These are phyloP conservation scores for Euwallacea fornicatus DNA, from an alignment of 1,140 invertebrate genomes.

Conservation along the genomic window DNA sequence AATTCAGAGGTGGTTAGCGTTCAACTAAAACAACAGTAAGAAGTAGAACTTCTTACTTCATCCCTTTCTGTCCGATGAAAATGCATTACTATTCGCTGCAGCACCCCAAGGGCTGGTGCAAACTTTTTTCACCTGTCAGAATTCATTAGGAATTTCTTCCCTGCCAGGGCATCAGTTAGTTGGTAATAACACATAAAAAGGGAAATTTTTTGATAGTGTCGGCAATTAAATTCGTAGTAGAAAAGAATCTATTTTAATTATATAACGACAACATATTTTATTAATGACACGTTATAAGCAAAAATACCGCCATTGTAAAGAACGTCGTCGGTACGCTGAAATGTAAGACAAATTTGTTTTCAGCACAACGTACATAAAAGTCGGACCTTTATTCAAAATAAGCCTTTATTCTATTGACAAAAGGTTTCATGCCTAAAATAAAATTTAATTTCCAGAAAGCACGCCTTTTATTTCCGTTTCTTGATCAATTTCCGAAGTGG, in stretches of 20 bases:
- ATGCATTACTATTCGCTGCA: conserved; percentile 52
- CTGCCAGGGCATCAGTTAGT: conserved; percentile 34
- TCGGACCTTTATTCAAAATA: conserved; percentile 15
- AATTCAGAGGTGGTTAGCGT: too few relatives aligned
- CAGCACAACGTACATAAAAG: conserved; percentile 12
- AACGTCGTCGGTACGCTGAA: conserved; percentile 4
- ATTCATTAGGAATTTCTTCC: conserved; percentile 54
- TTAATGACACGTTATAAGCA: conserved; percentile 11
- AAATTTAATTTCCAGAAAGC: conserved; percentile 32
- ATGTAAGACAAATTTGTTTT: conserved; percentile 27
- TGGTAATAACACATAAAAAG: too few relatives aligned
- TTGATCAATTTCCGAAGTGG: conserved; percentile 31
- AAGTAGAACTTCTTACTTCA: too few relatives aligned
- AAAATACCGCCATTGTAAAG: conserved; percentile 9
- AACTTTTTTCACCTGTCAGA: conserved; percentile 54
- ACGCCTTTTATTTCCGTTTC: conserved; percentile 20
- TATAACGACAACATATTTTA: neutral
- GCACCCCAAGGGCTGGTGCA: conserved; percentile 49
- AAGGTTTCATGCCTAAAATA: conserved; percentile 24
- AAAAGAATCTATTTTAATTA: too few relatives aligned
- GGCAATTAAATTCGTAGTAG: too few relatives aligned
- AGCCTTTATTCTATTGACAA: conserved; percentile 33
- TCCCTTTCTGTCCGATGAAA: neutral
- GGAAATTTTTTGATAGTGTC: too few relatives aligned
- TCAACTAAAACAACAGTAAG: too few relatives aligned